These are phyloP conservation scores for Pomatostomus ruficeps DNA, from an alignment of 2,113 vertebrate species.

Conservation along the genomic window DNA sequence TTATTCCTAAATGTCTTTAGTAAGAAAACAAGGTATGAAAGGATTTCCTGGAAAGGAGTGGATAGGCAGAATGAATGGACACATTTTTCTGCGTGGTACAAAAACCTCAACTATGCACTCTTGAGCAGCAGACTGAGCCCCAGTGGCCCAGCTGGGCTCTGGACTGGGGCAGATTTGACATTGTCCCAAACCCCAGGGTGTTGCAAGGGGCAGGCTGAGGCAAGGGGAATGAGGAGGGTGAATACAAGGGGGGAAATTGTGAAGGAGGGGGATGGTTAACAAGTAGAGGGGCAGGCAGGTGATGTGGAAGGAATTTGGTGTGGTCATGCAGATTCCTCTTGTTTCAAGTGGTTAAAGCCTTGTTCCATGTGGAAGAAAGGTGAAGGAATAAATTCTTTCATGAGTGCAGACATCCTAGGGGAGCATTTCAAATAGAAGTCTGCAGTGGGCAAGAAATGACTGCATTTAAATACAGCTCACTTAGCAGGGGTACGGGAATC, in stretches of 20 bases:
- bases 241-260: neutral
- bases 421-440: neutral
- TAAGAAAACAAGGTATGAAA: neutral
- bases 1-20: no score
- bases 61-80: neutral
- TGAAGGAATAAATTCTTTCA: neutral
- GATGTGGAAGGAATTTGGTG: neutral
- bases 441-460: neutral
- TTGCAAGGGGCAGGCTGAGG: neutral
- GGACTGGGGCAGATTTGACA: neutral
- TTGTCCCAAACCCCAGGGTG: neutral
- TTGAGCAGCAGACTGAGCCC: neutral
- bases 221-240: neutral
- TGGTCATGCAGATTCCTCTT: neutral
- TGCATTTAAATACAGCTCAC: neutral
- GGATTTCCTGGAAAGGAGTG: neutral
- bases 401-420: neutral
- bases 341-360: neutral
- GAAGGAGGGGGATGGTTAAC: neutral
- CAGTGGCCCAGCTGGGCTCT: neutral
- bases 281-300: neutral
- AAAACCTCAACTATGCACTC: accelerated
- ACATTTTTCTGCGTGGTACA: neutral
- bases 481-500: neutral
- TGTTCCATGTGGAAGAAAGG: neutral